These are phyloP conservation scores for Lasiurus cinereus DNA, from an alignment of 2,113 vertebrate genomes.

Conservation along the genomic window DNA sequence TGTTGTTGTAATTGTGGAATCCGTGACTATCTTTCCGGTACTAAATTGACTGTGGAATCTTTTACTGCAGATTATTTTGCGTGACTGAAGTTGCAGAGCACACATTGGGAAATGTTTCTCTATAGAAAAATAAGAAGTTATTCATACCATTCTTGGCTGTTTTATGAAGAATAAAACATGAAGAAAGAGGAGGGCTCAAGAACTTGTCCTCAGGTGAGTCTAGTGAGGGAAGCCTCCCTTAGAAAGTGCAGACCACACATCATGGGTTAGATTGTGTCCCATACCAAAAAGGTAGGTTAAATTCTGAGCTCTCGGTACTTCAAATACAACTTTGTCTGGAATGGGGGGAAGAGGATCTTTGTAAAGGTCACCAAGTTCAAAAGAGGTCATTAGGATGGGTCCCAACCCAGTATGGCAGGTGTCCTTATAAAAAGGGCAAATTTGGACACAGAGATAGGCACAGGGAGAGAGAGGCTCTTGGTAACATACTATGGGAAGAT, in stretches of 20 bases:
- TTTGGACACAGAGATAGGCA: not conserved
- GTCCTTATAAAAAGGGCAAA: not conserved
- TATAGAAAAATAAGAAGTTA: not conserved
- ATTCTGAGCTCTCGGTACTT: not conserved
- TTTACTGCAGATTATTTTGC: constrained; percentile 9
- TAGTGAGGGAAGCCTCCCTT: not conserved
- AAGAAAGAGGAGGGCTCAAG: not conserved
- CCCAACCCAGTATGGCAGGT: not conserved
- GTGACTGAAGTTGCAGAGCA: not conserved
- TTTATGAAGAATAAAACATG: not conserved
- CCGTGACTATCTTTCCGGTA: constrained; percentile 23
- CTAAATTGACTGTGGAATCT: constrained; percentile 57
- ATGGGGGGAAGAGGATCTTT: not conserved
- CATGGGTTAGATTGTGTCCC: not conserved
- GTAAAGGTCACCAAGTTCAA: not conserved
- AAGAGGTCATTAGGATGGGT: not conserved
- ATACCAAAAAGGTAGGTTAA: not conserved
- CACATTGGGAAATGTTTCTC: constrained; percentile 20
- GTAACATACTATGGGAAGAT: not conserved
- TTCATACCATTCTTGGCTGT: not conserved
- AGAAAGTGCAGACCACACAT: not conserved
- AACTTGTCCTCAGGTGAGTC: not conserved
- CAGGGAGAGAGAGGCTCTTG: not conserved
- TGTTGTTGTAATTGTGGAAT: constrained; percentile 27
- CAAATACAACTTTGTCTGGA: not conserved